phyloP scores from a whole-genome alignment of 2,888 invertebrate genomes.

The Calameuta idolon region DNA sequence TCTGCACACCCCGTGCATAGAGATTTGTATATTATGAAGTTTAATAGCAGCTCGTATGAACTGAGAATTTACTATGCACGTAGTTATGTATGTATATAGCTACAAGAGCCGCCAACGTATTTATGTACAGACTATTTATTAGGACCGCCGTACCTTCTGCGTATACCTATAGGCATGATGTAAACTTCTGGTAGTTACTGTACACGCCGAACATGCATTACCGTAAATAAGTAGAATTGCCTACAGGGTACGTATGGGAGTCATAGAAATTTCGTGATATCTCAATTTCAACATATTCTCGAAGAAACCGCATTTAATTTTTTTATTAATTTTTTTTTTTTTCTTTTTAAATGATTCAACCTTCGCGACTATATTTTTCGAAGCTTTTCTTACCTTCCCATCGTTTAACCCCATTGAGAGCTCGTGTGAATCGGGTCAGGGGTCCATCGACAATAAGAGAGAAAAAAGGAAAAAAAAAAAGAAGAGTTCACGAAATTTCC shows the following conservation, averaged over 20 bases:
- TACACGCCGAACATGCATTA: not conserved
- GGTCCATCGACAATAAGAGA: not conserved
- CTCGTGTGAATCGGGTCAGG: not conserved
- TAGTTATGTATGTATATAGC: not conserved
- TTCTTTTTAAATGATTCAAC: not conserved
- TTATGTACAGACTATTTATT: slow-evolving; percentile 7
- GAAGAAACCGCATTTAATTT: not conserved
- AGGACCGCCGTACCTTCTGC: not conserved
- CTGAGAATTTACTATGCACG: not conserved
- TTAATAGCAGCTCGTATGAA: not conserved
- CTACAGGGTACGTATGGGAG: not conserved
- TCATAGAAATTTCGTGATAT: not conserved
- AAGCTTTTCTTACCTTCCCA: not conserved
- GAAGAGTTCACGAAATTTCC: not conserved
- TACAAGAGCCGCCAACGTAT: not conserved
- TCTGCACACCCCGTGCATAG: not conserved
- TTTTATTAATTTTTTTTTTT: not conserved
- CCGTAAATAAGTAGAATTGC: slow-evolving; percentile 1
- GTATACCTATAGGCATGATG: not conserved
- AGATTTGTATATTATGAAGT: not conserved
- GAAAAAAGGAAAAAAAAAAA: not conserved
- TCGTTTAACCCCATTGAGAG: not conserved
- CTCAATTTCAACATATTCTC: not conserved
- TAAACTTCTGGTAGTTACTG: not conserved
- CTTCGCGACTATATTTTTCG: not conserved